phyloP scores from a whole-genome alignment of 2,888 invertebrate species.

The Drosophila melanosoma region DNA sequence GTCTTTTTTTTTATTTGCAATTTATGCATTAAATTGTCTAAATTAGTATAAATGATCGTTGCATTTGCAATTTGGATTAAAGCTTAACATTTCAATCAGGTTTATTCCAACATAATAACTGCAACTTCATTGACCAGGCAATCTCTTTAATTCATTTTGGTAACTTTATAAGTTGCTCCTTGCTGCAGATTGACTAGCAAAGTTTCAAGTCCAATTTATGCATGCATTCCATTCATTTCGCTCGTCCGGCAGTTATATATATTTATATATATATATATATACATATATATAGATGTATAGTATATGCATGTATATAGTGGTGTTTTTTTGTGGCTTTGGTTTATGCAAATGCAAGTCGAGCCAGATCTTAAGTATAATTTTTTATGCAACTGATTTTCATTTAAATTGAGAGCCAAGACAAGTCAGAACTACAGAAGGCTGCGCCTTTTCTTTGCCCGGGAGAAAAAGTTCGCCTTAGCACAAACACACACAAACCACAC shows the following conservation, averaged over 20 bases:
- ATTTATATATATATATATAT: conserved; percentile 3
- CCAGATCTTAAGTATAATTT: conserved; percentile 58
- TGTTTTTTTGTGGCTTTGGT: conserved; percentile 33
- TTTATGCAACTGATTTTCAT: conserved; percentile 74
- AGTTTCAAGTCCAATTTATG: conserved; percentile 62
- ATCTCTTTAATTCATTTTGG: conserved; percentile 63
- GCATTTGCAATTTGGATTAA: background rate
- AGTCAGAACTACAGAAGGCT: conserved; percentile 41
- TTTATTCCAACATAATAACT: conserved; percentile 20
- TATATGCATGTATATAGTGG: background rate
- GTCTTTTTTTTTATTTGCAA: too few species aligned
- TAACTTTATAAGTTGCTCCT: conserved; percentile 44
- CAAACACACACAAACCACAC: conserved; percentile 6
- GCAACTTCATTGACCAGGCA: conserved; percentile 27
- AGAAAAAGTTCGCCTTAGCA: conserved; percentile 56
- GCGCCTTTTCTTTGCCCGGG: conserved; percentile 47
- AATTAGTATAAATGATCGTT: background rate
- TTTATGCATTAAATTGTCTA: background rate
- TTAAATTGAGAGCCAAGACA: conserved; percentile 71
- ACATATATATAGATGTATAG: background rate
- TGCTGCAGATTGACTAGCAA: conserved; percentile 63
- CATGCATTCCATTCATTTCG: conserved; percentile 57
- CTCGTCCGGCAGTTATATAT: conserved; percentile 28
- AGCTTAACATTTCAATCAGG: conserved; percentile 10
- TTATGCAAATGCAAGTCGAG: conserved; percentile 60